Conservation (phyloP, 1,140 invertebrate species). For the Drosophila ercepeae region DNA sequence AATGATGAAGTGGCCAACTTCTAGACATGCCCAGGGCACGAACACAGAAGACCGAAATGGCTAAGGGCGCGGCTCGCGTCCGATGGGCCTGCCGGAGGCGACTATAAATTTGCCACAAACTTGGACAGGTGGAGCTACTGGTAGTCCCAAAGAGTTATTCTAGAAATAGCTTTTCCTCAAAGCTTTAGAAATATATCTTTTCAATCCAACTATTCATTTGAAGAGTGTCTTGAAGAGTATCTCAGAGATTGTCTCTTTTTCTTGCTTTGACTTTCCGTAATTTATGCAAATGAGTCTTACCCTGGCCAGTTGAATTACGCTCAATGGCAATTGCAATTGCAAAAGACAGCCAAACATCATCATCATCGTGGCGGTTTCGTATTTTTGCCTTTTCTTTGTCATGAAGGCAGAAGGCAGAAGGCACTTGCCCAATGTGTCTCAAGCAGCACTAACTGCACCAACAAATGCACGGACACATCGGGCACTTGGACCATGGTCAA, state of each 20-base stretch:
- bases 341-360: conserved; percentile 24
- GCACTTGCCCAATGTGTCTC: conserved; percentile 60
- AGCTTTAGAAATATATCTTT: too few species aligned
- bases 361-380: conserved; percentile 19
- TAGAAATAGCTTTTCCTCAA: not conserved
- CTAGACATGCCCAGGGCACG: conserved; percentile 73
- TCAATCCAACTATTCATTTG: not conserved
- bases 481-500: conserved; percentile 57
- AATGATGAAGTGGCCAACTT: conserved; percentile 59
- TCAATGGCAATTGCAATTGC: conserved; percentile 53
- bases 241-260: not conserved
- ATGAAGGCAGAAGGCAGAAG: conserved; percentile 11
- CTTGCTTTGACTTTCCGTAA: conserved; percentile 26
- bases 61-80: conserved; percentile 56
- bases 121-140: conserved; percentile 6
- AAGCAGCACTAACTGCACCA: conserved; percentile 49
- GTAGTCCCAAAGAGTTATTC: not conserved
- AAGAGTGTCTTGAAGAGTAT: conserved; percentile 8
- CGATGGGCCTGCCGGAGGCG: not conserved
- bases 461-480: conserved; percentile 59
- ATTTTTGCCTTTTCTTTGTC: not conserved
- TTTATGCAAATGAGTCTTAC: conserved; percentile 54
- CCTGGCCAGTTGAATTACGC: conserved; percentile 12
- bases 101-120: conserved; percentile 23
- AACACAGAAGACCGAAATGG: conserved; percentile 18